Evolutionary conservation across 2,113 vertebrate species (phyloP), one percentile per base, ranked within the genome.

Genomic region (Motacilla alba): DNA sequence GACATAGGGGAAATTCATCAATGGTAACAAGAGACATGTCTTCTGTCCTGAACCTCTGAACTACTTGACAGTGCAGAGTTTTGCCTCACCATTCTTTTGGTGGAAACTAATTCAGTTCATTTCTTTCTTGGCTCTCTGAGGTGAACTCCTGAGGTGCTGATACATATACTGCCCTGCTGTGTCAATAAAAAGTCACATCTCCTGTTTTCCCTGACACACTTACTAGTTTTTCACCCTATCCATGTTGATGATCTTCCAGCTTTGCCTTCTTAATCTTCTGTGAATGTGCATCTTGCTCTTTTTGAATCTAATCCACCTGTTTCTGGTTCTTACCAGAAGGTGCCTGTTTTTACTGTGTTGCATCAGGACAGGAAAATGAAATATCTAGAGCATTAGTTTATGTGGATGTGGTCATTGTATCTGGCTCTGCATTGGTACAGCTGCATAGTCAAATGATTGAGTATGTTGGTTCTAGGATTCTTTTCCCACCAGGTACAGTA

Each of bases 11-110:
- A 89, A 44, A 41, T 43, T 26, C 10, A 23, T 43, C 53, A 26
- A 0, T 3, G 0, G 11, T 68, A 68, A 21, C 0, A 1, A n/a
- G 46, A 55, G 41, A n/a, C 10, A 4, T 8, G 8, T 56, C 37
- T 58, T 81, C 31, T 75, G 30, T 67, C 33, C 30, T 2, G 0
- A 60, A 11, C 6, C 23, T 93, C 31, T n/a, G 39, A 22, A 24
- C 6, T 46, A n/a, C 5, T 22, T 43, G 13, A 26, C 23, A 11
- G 2, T 43, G 10, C 22, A 26, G 3, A 4, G 19, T 66, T 72
- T 72, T 90, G 35, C 44, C 39, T 56, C 62, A 22, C 16, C 46
- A 19, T 33, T 82, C 66, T 28, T 59, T 22, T 69, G 35, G 35
- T 35, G 9, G 28, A 31, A 63, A 56, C 18, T 35, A 19, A n/a